phyloP scores from a whole-genome alignment of 2,888 invertebrate genomes.

The Protodeltote pygarga region DNA sequence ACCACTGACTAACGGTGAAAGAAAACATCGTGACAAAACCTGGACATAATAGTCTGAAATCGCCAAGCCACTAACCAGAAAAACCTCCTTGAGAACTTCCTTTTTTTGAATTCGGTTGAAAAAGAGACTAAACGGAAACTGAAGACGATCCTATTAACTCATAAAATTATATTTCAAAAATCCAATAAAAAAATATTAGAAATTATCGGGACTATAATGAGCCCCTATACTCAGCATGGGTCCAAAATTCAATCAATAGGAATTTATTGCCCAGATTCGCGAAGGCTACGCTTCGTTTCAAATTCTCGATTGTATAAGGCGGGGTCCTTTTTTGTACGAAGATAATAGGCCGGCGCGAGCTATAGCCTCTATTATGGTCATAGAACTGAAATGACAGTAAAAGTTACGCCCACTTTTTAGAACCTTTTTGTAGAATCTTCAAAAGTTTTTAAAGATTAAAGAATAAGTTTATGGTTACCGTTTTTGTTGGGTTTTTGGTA shows the following conservation, averaged over 20 bases:
- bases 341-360: constrained; percentile 80
- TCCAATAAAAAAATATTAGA: constrained; percentile 62
- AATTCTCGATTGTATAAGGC: constrained; percentile 71
- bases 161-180: constrained; percentile 50
- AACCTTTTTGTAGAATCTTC: constrained; percentile 74
- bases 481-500: constrained; percentile 34
- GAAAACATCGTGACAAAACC: too few species aligned
- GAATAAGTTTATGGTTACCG: constrained; percentile 71
- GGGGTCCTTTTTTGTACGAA: constrained; percentile 56
- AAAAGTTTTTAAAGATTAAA: constrained; percentile 84
- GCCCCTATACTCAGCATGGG: constrained; percentile 85
- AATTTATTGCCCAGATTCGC: constrained; percentile 86
- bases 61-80: too few species aligned
- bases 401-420: constrained; percentile 84
- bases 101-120: too few species aligned
- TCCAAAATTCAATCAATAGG: constrained; percentile 84
- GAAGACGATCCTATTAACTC: constrained; percentile 37
- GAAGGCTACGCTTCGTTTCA: constrained; percentile 79
- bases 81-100: too few species aligned
- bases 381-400: constrained; percentile 78
- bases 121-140: constrained; percentile 8
- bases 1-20: too few species aligned
- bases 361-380: constrained; percentile 74
- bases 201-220: constrained; percentile 81
- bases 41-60: too few species aligned